phyloP scores from a whole-genome alignment of 2,113 vertebrate genomes.

The Pseudorhombus dupliciocellatus region DNA sequence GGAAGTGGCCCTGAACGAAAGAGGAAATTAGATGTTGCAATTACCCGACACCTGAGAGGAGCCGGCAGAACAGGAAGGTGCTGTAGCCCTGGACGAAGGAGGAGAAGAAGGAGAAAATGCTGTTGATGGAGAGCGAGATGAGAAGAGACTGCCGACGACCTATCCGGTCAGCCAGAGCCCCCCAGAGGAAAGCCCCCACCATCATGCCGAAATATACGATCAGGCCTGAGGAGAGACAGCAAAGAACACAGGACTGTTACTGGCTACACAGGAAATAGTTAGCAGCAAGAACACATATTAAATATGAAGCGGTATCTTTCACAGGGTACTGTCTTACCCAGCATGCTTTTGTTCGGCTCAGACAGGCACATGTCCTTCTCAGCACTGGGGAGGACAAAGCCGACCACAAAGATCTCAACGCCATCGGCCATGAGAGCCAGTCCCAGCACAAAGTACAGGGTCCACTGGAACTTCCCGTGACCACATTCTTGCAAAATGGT shows the following conservation, averaged over 20 bases:
- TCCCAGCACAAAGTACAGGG: constrained; percentile 94
- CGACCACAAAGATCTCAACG: constrained; percentile 96
- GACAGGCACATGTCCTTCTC: constrained; percentile 99
- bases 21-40: not conserved
- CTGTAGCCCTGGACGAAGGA: constrained; percentile 98
- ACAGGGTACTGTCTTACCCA: constrained; percentile 83
- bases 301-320: too few relatives aligned
- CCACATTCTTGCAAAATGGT: constrained; percentile 95
- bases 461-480: constrained; percentile 97
- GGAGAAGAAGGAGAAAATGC: constrained; percentile 97
- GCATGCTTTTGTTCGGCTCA: constrained; percentile 98
- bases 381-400: constrained; percentile 95
- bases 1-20: not conserved
- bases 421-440: constrained; percentile 97
- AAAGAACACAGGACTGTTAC: not conserved
- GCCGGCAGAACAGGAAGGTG: constrained; percentile 96
- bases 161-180: constrained; percentile 93
- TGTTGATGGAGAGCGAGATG: constrained; percentile 98
- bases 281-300: too few relatives aligned
- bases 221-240: constrained; percentile 80
- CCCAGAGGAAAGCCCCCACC: constrained; percentile 98
- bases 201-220: constrained; percentile 98
- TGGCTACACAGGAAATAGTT: too few relatives aligned
- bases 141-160: constrained; percentile 95
- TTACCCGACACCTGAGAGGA: constrained; percentile 97